Evolutionary conservation across 2,797 vertebrate species (phyloP).

Genomic region (Sebastolobus alascanus): DNA sequence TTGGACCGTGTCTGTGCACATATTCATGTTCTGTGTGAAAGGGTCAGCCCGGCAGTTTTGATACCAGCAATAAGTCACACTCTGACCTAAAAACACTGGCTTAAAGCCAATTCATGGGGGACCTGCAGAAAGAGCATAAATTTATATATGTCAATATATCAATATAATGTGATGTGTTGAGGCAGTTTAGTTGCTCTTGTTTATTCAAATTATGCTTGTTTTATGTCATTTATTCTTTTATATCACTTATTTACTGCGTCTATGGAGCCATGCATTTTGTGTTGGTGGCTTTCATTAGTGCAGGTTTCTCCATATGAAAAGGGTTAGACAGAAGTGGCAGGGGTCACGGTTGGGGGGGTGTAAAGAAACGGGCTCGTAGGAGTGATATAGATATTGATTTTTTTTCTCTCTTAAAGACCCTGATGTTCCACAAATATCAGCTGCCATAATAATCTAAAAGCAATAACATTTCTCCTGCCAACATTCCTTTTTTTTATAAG

Average conservation of each 20-base stretch:
- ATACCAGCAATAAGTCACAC: slow-evolving; percentile 45
- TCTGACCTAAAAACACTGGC: slow-evolving; percentile 40
- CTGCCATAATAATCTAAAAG: slow-evolving; percentile 53
- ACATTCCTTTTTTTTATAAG: slow-evolving; percentile 33
- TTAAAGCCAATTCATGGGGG: slow-evolving; percentile 30
- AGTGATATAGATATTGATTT: slow-evolving; percentile 48
- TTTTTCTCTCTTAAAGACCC: slow-evolving; percentile 33
- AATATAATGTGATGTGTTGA: slow-evolving; percentile 18
- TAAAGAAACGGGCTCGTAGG: slow-evolving; percentile 10
- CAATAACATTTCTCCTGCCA: slow-evolving; percentile 49
- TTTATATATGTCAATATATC: slow-evolving; percentile 7
- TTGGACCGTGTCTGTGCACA: slow-evolving; percentile 41
- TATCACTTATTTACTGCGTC: background rate
- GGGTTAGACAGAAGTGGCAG: slow-evolving; percentile 5
- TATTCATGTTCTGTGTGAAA: slow-evolving; percentile 52
- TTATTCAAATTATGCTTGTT: slow-evolving; percentile 11
- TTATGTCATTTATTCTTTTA: background rate
- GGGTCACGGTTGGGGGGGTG: background rate
- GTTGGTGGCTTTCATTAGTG: slow-evolving; percentile 7
- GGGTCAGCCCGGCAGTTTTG: slow-evolving; percentile 54
- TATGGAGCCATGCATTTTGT: slow-evolving; percentile 3
- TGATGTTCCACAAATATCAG: slow-evolving; percentile 57
- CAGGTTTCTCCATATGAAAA: slow-evolving; percentile 1
- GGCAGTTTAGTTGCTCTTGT: slow-evolving; percentile 5
- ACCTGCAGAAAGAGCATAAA: slow-evolving; percentile 30